These are phyloP conservation scores for Spodoptera littoralis DNA, from an alignment of 2,888 invertebrate genomes.

Conservation along the genomic window DNA sequence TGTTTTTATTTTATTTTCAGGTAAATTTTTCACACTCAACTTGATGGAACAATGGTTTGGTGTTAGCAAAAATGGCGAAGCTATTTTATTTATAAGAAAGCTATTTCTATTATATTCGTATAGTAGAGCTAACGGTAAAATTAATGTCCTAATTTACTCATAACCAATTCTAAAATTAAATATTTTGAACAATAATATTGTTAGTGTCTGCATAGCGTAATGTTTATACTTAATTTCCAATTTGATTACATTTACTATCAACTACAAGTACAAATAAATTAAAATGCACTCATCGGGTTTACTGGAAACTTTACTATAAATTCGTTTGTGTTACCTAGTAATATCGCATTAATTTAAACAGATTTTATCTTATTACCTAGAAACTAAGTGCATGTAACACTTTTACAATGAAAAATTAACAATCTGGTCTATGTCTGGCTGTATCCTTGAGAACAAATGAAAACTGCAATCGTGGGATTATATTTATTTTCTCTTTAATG, in stretches of 20 bases:
- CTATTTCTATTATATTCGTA: too few species aligned
- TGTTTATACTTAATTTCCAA: too few species aligned
- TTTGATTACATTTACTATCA: too few species aligned
- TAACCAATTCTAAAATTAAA: too few species aligned
- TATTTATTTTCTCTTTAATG: constrained; percentile 33
- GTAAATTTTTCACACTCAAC: constrained; percentile 20
- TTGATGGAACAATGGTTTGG: too few species aligned
- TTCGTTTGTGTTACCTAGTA: background rate
- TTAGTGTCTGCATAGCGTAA: too few species aligned
- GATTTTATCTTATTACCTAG: constrained; percentile 21
- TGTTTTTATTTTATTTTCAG: constrained; percentile 26
- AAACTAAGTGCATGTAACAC: constrained; percentile 19
- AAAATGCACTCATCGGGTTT: too few species aligned
- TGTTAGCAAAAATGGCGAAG: background rate
- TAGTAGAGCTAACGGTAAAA: too few species aligned
- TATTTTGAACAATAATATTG: too few species aligned
- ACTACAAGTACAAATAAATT: too few species aligned
- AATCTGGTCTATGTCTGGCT: constrained; percentile 28
- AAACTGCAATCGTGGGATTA: constrained; percentile 22
- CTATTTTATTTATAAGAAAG: background rate
- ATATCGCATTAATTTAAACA: constrained; percentile 15
- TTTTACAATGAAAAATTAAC: constrained; percentile 27
- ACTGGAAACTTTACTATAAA: too few species aligned
- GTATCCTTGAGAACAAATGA: constrained; percentile 22
- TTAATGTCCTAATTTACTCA: too few species aligned